A percentile compares a stretch with the other conserved stretches of the same genome.
These are phyloP conservation scores for Ibidorhyncha struthersii DNA, from an alignment of 2,113 vertebrate species.

Conservation along the genomic window DNA sequence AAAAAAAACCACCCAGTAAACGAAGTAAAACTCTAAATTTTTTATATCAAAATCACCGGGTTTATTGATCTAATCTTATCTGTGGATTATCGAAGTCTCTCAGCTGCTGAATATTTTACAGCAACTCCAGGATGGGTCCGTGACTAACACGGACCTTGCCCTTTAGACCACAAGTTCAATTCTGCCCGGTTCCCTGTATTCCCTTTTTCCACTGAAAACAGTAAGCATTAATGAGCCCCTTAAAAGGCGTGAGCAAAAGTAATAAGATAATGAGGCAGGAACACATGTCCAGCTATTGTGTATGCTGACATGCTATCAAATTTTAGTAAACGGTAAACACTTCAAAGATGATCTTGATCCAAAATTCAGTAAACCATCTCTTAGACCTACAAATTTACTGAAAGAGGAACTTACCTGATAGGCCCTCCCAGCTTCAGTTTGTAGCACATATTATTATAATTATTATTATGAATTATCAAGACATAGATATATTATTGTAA, in stretches of 20 bases:
- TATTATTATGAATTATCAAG: not conserved
- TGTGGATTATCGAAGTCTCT: not conserved
- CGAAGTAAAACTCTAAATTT: accelerated
- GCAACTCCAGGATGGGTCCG: not conserved
- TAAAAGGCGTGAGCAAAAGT: not conserved
- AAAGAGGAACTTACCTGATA: not conserved
- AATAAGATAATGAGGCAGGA: not conserved
- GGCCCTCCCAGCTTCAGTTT: not conserved
- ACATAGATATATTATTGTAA: not conserved
- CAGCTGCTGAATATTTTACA: not conserved
- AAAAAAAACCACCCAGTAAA: not conserved
- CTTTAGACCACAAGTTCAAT: not conserved
- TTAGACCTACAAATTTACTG: not conserved
- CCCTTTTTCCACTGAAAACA: not conserved
- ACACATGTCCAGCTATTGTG: not conserved
- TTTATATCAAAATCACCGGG: not conserved
- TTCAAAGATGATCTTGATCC: not conserved
- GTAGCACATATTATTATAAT: not conserved
- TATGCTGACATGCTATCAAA: not conserved
- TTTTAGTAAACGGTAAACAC: not conserved
- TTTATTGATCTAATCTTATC: not conserved
- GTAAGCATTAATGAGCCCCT: not conserved
- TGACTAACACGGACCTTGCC: not conserved
- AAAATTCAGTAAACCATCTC: not conserved
- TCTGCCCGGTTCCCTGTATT: not conserved